Conservation (phyloP, 2,113 vertebrate genomes). For the Sphyrna mokarran region DNA sequence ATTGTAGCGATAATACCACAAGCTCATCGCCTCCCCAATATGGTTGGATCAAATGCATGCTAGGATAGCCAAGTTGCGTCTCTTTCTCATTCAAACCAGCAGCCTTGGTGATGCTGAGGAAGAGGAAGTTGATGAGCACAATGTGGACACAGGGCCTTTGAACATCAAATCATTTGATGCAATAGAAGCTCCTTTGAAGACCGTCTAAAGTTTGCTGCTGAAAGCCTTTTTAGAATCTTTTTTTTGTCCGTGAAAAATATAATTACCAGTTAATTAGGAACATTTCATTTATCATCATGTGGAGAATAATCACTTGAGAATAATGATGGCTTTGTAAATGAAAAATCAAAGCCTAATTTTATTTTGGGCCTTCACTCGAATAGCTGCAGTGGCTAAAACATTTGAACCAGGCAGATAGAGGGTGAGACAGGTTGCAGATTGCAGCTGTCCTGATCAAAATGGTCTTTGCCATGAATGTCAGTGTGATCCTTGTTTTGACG, state of each 20-base stretch:
- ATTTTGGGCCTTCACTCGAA: background rate
- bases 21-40: no score
- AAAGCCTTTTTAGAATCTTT: background rate
- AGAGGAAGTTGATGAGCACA: background rate
- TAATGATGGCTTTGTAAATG: background rate
- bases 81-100: background rate
- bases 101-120: background rate
- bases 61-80: background rate
- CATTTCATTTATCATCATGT: background rate
- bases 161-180: slow-evolving; percentile 8
- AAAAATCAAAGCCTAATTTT: background rate
- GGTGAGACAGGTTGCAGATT: background rate
- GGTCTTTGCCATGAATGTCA: background rate
- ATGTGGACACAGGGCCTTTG: background rate
- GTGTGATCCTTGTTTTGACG: background rate
- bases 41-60: background rate
- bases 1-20: no score
- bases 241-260: background rate
- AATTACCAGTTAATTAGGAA: background rate
- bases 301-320: background rate
- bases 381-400: background rate
- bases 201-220: background rate
- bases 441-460: background rate
- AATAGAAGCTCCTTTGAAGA: background rate
- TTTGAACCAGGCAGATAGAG: background rate